Evolutionary conservation across 2,113 vertebrate species (phyloP), one percentile per base, ranked within the genome.

Genomic region (Gadus chalcogrammus): DNA sequence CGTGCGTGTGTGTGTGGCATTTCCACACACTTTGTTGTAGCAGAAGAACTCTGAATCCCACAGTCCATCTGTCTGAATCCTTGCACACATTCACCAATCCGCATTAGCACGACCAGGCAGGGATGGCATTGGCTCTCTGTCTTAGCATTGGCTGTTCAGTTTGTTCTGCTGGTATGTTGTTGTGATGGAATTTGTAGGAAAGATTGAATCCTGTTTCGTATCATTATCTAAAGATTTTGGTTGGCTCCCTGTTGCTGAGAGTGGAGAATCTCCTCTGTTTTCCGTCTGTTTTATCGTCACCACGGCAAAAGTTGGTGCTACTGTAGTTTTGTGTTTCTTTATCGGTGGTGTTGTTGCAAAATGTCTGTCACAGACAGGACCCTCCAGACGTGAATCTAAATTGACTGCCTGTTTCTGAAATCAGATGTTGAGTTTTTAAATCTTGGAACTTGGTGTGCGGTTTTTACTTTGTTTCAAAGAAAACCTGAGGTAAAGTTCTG

Each of bases 61-160:
- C 78, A 38, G 60, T 28, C 84, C 82, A 77, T 88, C 84, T 87
- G 80, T 70, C 65, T 38, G 53, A 65, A 48, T 61, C 5, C n/a
- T 17, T n/a, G 55, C 5, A 9, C 55, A 58, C 15, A 0, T n/a
- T 58, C 55, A n/a, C 55, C 55, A 58, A 17, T n/a, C 55, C 0
- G 15, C 7, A n/a, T 58, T n/a, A 58, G 55, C 5, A n/a, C 15
- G 1, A 17, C 16, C 3, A 13, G 15, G 1, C 15, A 58, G 55
- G n/a, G 55, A 55, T 55, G 12, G 12, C 53, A 13, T 6, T 55
- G 3, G 53, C 7, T 16, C 53, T 55, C 55, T 58, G 15, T 7
- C 55, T 58, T 3, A 55, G 17, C 55, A 58, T 16, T 58, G 42
- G 42, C 12, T 12, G 15, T 13, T 58, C 3, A 5, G 15, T 58